phyloP scores from a whole-genome alignment of 2,888 invertebrate genomes.

The Trichogramma dendrolimi region DNA sequence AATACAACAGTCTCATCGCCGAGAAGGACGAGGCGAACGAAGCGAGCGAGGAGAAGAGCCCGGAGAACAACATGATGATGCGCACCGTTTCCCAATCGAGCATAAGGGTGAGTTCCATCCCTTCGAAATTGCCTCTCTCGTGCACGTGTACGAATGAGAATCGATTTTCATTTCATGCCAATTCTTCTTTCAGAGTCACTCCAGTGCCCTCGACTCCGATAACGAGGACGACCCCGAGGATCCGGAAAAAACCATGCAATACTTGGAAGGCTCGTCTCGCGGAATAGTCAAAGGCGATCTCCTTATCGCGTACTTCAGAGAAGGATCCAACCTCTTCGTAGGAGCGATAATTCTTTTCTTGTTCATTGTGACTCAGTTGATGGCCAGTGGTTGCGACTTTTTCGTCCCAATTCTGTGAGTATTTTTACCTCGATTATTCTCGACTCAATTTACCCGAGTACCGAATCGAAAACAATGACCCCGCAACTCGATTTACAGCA shows the following conservation, averaged over 20 bases:
- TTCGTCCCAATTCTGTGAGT: constrained; percentile 56
- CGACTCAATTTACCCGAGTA: neutral
- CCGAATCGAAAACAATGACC: no score
- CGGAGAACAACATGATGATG: neutral
- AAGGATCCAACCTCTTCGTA: constrained; percentile 55
- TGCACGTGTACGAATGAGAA: no score
- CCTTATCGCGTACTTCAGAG: constrained; percentile 53
- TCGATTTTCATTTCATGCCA: no score
- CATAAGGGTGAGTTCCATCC: no score
- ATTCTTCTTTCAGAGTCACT: neutral
- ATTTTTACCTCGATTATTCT: constrained; percentile 7
- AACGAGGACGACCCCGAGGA: constrained; percentile 32
- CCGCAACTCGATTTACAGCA: constrained; percentile 8
- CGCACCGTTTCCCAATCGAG: no score
- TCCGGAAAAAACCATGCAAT: constrained; percentile 30
- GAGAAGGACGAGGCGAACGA: constrained; percentile 33
- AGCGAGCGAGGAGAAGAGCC: constrained; percentile 32
- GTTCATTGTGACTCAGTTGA: constrained; percentile 58
- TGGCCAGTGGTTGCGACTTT: constrained; percentile 64
- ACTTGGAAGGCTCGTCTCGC: constrained; percentile 50
- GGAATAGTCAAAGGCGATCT: constrained; percentile 52
- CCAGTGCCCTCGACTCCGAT: constrained; percentile 31
- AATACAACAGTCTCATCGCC: constrained; percentile 41
- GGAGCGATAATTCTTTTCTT: constrained; percentile 51
- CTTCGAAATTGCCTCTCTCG: no score